Base-by-base conservation (phyloP, 2,797 vertebrate species). In the Pangasius larnaudii region DNA sequence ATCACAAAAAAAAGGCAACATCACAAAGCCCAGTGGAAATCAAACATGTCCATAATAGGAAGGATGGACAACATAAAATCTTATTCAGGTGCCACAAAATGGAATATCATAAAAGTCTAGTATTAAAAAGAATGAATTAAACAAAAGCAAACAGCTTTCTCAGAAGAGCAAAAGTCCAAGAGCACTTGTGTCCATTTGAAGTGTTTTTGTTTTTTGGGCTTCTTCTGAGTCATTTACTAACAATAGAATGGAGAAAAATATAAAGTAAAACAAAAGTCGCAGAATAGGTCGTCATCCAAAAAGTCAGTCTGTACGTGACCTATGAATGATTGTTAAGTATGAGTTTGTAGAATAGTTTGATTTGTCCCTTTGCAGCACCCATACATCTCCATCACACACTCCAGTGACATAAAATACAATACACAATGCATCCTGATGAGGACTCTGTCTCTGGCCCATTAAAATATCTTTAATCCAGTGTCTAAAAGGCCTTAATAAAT, bases 401-500 rank as follows among this genome's bases (percentile, higher is more conserved):
- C 96, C 95, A 95, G 94, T 95, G 95, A 95, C 27, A 59, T 79
- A 74, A 42, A 78, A 89, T 78, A 86, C 36, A 84, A 75, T 18
- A 72, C 9, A 88, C 91, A 86, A 63, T 91, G 93, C 94, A 94
- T 96, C 95, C 91, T 95, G 91, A 95, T 16, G 91, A 93, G 92
- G 94, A 95, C 88, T 94, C 91, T 77, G 93, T 96, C 86, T 90
- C 74, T 18, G 84, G 51, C 82, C 81, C 24, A 33, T 69, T 86
- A 80, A 85, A 77, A 88, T 77, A 80, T 89, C 88, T 91, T 79
- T 84, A 53, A 74, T 91, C 91, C 90, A 92, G 92, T 92, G 92
- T 92, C 82, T 91, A 56, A 92, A 93, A 89, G 90, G 91, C 92
- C 93, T 89, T 90, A 90, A 93, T 95, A 94, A 94, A 95, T 94